These are phyloP conservation scores for Oryzaephilus surinamensis DNA, from an alignment of 1,140 invertebrate species.

Conservation along the genomic window DNA sequence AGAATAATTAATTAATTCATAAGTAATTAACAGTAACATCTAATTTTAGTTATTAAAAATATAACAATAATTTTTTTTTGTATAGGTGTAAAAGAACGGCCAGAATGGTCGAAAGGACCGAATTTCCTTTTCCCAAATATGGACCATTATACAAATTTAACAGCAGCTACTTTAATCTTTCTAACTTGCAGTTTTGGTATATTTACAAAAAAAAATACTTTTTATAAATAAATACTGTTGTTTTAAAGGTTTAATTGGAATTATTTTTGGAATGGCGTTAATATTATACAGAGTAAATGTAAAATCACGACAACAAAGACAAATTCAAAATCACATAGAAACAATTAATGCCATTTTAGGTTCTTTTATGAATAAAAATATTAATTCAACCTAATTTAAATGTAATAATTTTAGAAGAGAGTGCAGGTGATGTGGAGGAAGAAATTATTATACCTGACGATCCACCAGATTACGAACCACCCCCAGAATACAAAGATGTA, in stretches of 20 bases:
- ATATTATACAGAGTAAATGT: conserved; percentile 53
- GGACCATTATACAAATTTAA: conserved; percentile 53
- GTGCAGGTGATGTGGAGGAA: conserved; percentile 35
- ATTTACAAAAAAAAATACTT: conserved; percentile 6
- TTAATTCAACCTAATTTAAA: too few relatives aligned
- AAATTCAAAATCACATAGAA: conserved; percentile 52
- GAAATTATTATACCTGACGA: conserved; percentile 45
- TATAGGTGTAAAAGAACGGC: conserved; percentile 46
- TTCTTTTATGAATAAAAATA: conserved; percentile 33
- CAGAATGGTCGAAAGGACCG: conserved; percentile 58
- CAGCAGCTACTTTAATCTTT: conserved; percentile 53
- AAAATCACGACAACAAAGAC: conserved; percentile 47
- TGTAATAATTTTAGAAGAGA: conserved; percentile 25
- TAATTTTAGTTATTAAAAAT: too few relatives aligned
- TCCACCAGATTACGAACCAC: conserved; percentile 58
- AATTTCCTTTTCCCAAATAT: conserved; percentile 66
- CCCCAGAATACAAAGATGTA: conserved; percentile 59
- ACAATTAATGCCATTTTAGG: conserved; percentile 57
- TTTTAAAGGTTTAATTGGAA: conserved; percentile 43
- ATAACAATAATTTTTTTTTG: too few relatives aligned
- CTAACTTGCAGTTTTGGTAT: conserved; percentile 48
- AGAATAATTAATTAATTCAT: too few relatives aligned
- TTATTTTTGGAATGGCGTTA: conserved; percentile 52
- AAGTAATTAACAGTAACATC: too few relatives aligned
- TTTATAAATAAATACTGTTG: conserved; percentile 7